These are phyloP conservation scores for Urocyon cinereoargenteus DNA, from an alignment of 2,797 vertebrate genomes.

Conservation along the genomic window DNA sequence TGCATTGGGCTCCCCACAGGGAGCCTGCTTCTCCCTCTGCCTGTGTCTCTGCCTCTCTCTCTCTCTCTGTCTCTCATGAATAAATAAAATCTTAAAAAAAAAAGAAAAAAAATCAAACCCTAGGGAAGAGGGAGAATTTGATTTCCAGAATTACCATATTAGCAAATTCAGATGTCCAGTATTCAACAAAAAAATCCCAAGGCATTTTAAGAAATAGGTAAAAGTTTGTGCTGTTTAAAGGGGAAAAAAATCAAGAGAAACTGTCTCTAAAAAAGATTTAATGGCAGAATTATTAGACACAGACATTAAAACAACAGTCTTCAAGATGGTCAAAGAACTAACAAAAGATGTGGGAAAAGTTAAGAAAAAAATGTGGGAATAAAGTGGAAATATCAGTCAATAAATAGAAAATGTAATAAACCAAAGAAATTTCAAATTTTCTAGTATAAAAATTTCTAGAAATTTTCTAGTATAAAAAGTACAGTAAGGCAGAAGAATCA, in stretches of 20 bases:
- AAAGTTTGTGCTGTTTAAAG: background rate
- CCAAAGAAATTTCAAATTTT: background rate
- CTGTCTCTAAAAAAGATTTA: background rate
- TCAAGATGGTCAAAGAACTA: background rate
- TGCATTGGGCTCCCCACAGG: too few species aligned
- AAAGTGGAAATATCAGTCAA: background rate
- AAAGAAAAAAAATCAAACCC: background rate
- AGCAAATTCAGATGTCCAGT: background rate
- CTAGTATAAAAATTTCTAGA: background rate
- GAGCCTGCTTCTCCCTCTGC: too few species aligned
- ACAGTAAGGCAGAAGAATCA: background rate
- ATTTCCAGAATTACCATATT: background rate
- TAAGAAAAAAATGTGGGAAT: background rate
- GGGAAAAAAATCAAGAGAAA: background rate
- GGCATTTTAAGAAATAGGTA: background rate
- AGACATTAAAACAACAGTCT: background rate
- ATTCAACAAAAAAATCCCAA: background rate
- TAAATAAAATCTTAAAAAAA: background rate
- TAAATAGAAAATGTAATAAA: background rate
- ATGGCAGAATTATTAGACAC: background rate
- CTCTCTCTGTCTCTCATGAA: too few species aligned
- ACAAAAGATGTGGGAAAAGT: background rate
- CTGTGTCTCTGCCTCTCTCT: too few species aligned
- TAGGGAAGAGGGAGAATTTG: background rate
- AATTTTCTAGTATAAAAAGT: background rate